Base-by-base conservation (phyloP, 2,797 vertebrate genomes). In the Poecilia gillii region DNA sequence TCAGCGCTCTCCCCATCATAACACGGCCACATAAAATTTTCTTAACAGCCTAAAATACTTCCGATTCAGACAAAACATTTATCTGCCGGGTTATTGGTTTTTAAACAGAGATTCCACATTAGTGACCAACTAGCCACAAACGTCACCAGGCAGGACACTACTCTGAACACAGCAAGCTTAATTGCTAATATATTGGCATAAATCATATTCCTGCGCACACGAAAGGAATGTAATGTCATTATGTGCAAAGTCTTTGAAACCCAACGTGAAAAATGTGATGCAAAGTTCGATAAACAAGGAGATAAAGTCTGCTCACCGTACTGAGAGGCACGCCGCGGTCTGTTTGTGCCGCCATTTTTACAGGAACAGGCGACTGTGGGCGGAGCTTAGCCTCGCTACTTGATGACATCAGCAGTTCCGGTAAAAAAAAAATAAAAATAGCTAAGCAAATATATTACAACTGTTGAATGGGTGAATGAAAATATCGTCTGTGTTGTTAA, bases 251-350 rank as follows among this genome's bases (percentile, higher is more conserved):
- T 5, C 13, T 45, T 43, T n/a, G 6, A 28, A 14, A 28, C 2
- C 25, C 13, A 71, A 6, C 13, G 14, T 45, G 4, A 45, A 28
- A 71, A 6, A 45, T 3, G 8, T 8, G 25, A 14, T n/a, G 12
- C 23, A 41, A 43, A 41, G 23, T 13, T 70, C 20, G 39, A 25
- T 25, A 71, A 45, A 45, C 23, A 45, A 47, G n/a, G 13, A 1
- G n/a, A 7, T 31, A 72, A 66, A 39, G 46, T 25, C 0, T 3
- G 64, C 93, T 91, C 36, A 96, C 95, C 43, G 94, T 93, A n/a
- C 95, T 93, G 0, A 94, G 11, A 1, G 93, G 94, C 0, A 96
- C 92, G 0, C 94, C 94, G 0, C 88, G 87, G 0, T 86, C 83
- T 0, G 64, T 16, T 3, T 72, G 68, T 1, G 71, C 72, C 57